Evolutionary conservation across 1,140 invertebrate genomes (phyloP).

Genomic region (Caligus rogercresseyi): DNA sequence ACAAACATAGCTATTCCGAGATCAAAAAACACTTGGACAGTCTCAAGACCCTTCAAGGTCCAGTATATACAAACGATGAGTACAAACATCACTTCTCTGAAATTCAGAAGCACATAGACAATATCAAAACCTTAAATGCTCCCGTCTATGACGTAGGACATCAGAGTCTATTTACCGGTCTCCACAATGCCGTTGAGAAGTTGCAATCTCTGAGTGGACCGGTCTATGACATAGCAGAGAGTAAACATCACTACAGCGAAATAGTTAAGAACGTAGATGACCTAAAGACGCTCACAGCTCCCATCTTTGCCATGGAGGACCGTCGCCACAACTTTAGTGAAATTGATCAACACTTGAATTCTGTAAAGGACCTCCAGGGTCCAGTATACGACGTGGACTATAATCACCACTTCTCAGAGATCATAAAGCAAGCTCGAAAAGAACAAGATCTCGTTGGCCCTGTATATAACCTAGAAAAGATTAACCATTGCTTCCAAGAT

Average conservation of each 20-base stretch:
- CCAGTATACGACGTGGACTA: conserved; percentile 11
- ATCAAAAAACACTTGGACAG: conserved; percentile 3
- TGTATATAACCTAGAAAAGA: conserved; percentile 5
- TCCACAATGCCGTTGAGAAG: neutral
- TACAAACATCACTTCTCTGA: conserved; percentile 18
- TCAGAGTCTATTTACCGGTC: neutral
- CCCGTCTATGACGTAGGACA: conserved; percentile 16
- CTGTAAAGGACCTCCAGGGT: conserved; percentile 12
- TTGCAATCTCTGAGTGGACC: conserved; percentile 9
- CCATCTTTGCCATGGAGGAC: conserved; percentile 3
- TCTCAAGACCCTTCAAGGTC: conserved; percentile 10
- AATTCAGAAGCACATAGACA: conserved; percentile 18
- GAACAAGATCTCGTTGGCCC: conserved; percentile 13
- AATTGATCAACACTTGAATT: conserved; percentile 1
- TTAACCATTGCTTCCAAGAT: neutral
- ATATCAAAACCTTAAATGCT: conserved; percentile 10
- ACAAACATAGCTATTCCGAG: conserved; percentile 16
- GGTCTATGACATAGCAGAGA: conserved; percentile 17
- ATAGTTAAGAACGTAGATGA: conserved; percentile 11
- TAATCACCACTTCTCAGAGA: conserved; percentile 15
- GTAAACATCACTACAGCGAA: conserved; percentile 1
- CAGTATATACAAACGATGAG: conserved; percentile 14
- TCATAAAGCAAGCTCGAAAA: neutral
- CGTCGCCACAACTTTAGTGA: conserved; percentile 9
- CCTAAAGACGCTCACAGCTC: conserved; percentile 1